A percentile compares a stretch with the other conserved stretches of the same genome.
These are phyloP conservation scores for Ophraella communa DNA, from an alignment of 2,888 invertebrate genomes.

Conservation along the genomic window DNA sequence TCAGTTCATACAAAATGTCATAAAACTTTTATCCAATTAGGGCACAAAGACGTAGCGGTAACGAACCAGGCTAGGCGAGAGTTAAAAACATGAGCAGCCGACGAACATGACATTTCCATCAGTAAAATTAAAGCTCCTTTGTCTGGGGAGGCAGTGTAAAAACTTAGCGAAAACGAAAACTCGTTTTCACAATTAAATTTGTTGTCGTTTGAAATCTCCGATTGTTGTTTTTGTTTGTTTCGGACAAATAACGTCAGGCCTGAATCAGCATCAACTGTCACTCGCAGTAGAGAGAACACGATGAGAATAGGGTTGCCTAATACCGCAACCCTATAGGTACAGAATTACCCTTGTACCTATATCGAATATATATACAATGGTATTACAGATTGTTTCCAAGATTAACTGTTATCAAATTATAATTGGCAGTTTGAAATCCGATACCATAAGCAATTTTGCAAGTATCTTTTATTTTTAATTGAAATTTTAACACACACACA, in stretches of 20 bases:
- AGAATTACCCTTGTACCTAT: too few species aligned
- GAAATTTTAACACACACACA: too few species aligned
- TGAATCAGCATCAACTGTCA: constrained; percentile 42
- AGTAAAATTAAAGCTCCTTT: constrained; percentile 40
- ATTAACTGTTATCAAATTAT: background rate
- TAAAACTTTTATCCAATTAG: constrained; percentile 37
- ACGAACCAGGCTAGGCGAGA: constrained; percentile 23
- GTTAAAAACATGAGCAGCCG: constrained; percentile 37
- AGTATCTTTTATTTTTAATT: too few species aligned
- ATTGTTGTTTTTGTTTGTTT: constrained; percentile 41
- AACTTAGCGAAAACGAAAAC: constrained; percentile 38
- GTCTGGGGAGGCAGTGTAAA: constrained; percentile 35
- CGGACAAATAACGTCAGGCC: constrained; percentile 42
- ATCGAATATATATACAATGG: too few species aligned
- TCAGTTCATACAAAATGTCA: constrained; percentile 27
- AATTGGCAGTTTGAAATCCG: background rate
- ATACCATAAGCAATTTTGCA: background rate
- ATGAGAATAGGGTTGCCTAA: constrained; percentile 3
- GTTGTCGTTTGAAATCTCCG: constrained; percentile 40
- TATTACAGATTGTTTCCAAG: background rate
- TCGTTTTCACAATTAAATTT: constrained; percentile 42
- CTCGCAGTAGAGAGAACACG: constrained; percentile 23
- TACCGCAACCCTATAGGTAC: constrained; percentile 7
- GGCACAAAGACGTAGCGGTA: constrained; percentile 27
- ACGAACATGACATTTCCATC: constrained; percentile 41